Evolutionary conservation across 2,113 vertebrate species (phyloP), one percentile per base, ranked within the genome.

Genomic region (Toxotes jaculatrix): DNA sequence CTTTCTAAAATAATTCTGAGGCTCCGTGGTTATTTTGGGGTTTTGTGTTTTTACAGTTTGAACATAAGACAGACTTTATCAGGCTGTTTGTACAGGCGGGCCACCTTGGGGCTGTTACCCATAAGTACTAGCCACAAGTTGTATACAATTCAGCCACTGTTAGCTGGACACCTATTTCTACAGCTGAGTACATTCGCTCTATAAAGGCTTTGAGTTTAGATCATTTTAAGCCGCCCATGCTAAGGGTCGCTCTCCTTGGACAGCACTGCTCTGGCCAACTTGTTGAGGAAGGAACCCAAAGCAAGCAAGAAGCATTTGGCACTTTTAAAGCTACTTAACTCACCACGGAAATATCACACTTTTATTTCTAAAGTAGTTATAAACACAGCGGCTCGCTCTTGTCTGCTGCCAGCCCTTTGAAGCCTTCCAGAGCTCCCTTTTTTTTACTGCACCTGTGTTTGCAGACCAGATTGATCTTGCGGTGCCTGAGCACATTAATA

Each of bases 131-230:
- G 75, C 84, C 83, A 71, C 71, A 62, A 59, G 47, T 12, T n/a
- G 64, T 45, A 53, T 83, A 91, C 83, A 89, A 89, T 77, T 51
- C 68, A 27, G 65, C 81, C 74, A 60, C 76, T 79, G 85, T 87
- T 76, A 73, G 72, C 70, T 45, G 68, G 55, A n/a, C 40, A 61
- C 13, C 43, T 61, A 80, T 61, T 87, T 73, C 51, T 74, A 67
- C 86, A 87, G 63, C 73, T 7, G 74, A 81, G 23, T 59, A 23
- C 79, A 78, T 79, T 74, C 32, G 17, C 43, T 66, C 57, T 74
- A 40, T 27, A 56, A 62, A 82, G 64, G 71, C 56, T 71, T 19
- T 10, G 27, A 63, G 68, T 51, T 75, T 3, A 23, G 59, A 62
- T 27, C 55, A 61, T 72, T 76, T 72, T 21, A 66, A 80, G 27